phyloP scores from a whole-genome alignment of 2,797 vertebrate species.

The Muscicapa striata region DNA sequence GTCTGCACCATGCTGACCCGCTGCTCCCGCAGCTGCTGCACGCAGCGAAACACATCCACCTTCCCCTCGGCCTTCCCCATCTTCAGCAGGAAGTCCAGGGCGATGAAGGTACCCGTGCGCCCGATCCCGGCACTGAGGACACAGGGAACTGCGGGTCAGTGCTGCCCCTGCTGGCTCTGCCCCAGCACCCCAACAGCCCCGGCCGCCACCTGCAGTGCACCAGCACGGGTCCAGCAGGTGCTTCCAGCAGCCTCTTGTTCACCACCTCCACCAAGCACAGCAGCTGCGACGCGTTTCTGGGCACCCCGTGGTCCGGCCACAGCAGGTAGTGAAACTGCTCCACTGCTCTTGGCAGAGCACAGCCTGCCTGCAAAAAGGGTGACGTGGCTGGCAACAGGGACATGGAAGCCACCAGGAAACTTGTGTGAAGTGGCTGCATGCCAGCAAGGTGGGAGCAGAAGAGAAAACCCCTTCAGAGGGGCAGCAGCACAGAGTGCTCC shows the following conservation, averaged over 20 bases:
- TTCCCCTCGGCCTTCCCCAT: conserved; percentile 43
- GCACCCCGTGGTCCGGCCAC: conserved; percentile 67
- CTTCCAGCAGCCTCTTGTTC: conserved; percentile 28
- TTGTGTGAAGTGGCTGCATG: background rate
- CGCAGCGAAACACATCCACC: conserved; percentile 60
- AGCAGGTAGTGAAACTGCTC: conserved; percentile 65
- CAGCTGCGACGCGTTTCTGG: conserved; percentile 51
- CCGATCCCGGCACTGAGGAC: conserved; percentile 60
- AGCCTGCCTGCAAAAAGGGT: conserved; percentile 29
- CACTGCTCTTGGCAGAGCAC: conserved; percentile 38
- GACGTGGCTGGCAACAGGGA: background rate
- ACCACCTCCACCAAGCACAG: conserved; percentile 45
- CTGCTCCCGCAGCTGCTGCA: conserved; percentile 53
- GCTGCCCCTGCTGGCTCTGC: background rate
- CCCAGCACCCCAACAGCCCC: background rate
- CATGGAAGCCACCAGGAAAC: background rate
- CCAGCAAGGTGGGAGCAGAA: background rate
- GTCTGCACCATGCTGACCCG: conserved; percentile 69
- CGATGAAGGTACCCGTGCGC: conserved; percentile 66
- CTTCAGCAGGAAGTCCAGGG: conserved; percentile 68
- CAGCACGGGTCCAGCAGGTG: background rate
- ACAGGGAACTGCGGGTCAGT: background rate
- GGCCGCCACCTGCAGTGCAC: conserved; percentile 68
- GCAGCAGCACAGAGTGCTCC: background rate
- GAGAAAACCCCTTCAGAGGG: background rate